Conservation (phyloP, 2,888 invertebrate species). For the Pyrrhosoma nymphula region DNA sequence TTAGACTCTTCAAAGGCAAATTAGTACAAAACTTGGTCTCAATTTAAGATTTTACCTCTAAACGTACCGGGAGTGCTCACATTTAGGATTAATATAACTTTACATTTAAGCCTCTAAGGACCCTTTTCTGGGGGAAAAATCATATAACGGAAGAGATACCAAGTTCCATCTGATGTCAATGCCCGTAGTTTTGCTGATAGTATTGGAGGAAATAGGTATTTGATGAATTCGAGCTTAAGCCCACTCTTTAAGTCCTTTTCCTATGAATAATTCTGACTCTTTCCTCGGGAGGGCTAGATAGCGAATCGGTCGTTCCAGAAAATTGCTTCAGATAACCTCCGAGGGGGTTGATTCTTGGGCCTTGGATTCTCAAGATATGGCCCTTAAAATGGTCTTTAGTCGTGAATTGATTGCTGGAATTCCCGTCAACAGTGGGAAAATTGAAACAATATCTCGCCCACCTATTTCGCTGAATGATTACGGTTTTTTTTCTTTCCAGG, state of each 20-base stretch:
- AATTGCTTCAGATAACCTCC: neutral
- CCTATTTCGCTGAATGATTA: neutral
- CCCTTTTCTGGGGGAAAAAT: too few species aligned
- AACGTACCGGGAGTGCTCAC: too few species aligned
- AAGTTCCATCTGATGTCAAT: neutral
- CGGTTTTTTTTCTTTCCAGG: neutral
- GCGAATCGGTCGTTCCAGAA: neutral
- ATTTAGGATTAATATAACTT: too few species aligned
- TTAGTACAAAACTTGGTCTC: too few species aligned
- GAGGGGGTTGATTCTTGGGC: neutral
- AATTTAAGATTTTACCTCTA: too few species aligned
- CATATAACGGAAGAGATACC: too few species aligned
- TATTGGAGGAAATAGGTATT: neutral
- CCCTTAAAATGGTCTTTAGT: neutral
- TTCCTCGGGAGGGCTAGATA: neutral
- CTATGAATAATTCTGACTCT: neutral
- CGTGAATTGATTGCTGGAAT: neutral
- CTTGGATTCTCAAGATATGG: neutral
- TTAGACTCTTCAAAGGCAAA: too few species aligned
- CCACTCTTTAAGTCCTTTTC: neutral
- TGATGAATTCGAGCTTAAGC: neutral
- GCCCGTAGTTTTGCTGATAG: neutral
- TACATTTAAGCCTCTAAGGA: too few species aligned
- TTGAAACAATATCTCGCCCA: neutral
- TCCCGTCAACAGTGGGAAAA: neutral